A percentile compares a stretch with the other conserved stretches of the same genome.
Conservation (phyloP, 2,888 invertebrate genomes). For the Platycnemis pennipes region DNA sequence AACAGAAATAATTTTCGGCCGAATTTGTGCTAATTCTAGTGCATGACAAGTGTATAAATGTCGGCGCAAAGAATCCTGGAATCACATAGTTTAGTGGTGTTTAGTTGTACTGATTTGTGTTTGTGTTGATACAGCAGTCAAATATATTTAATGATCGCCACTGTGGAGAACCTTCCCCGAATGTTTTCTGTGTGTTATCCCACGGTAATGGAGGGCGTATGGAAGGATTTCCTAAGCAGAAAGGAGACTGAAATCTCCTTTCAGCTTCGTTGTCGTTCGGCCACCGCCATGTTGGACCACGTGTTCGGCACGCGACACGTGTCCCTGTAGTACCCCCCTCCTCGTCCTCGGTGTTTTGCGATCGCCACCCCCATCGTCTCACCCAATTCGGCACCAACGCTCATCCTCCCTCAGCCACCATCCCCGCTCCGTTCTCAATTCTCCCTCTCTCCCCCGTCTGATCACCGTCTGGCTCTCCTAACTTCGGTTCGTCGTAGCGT, state of each 20-base stretch:
- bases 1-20: too few relatives aligned
- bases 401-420: background rate
- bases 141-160: too few relatives aligned
- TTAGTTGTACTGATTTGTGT: too few relatives aligned
- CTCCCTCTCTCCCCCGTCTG: background rate
- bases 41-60: too few relatives aligned
- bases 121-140: too few relatives aligned
- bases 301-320: constrained; percentile 15
- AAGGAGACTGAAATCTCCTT: background rate
- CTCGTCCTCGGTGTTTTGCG: background rate
- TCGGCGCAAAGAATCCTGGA: too few relatives aligned
- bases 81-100: too few relatives aligned
- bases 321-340: background rate
- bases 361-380: background rate
- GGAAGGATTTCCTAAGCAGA: background rate
- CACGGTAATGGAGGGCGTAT: background rate
- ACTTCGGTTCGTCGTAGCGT: background rate
- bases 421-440: background rate
- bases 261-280: background rate
- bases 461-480: background rate
- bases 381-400: background rate
- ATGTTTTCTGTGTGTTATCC: background rate
- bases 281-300: background rate
- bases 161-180: background rate
- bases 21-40: too few relatives aligned